Evolutionary conservation across 2,888 invertebrate genomes (phyloP).

Genomic region (Eucriotettix oculatus): DNA sequence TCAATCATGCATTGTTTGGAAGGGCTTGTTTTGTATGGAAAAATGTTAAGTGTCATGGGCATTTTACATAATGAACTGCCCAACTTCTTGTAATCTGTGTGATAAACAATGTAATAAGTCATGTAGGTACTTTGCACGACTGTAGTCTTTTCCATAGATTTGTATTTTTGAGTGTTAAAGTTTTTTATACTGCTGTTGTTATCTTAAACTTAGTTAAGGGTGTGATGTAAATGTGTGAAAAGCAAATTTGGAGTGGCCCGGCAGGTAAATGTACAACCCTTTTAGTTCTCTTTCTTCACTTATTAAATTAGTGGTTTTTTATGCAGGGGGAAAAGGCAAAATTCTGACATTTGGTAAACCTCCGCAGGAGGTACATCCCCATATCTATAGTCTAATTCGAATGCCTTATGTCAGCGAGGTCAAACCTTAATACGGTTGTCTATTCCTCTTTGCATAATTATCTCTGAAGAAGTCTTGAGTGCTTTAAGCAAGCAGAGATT

Average conservation of each 20-base stretch:
- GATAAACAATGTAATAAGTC: constrained; percentile 13
- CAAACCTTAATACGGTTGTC: constrained; percentile 7
- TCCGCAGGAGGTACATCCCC: constrained; percentile 6
- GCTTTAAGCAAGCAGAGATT: background rate
- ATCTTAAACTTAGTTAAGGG: constrained; percentile 13
- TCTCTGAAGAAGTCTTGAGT: background rate
- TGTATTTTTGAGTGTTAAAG: constrained; percentile 17
- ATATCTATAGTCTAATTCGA: background rate
- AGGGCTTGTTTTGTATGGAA: constrained; percentile 11
- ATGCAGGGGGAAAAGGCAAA: constrained; percentile 3
- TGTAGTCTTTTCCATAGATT: constrained; percentile 15
- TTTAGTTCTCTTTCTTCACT: constrained; percentile 10
- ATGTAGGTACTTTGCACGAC: constrained; percentile 15
- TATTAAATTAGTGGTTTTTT: constrained; percentile 7
- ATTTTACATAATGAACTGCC: constrained; percentile 10
- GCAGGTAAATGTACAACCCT: constrained; percentile 8
- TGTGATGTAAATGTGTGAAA: constrained; percentile 7
- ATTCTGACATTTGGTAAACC: constrained; percentile 5
- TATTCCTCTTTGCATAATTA: constrained; percentile 1
- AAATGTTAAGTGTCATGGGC: constrained; percentile 11
- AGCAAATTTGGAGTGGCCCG: constrained; percentile 11
- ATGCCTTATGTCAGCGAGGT: constrained; percentile 4
- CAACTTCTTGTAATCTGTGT: constrained; percentile 15
- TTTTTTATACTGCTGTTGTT: constrained; percentile 16
- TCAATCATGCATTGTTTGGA: constrained; percentile 7